These are phyloP conservation scores for Eristalis arbustorum DNA, from an alignment of 2,888 invertebrate species.

Conservation along the genomic window DNA sequence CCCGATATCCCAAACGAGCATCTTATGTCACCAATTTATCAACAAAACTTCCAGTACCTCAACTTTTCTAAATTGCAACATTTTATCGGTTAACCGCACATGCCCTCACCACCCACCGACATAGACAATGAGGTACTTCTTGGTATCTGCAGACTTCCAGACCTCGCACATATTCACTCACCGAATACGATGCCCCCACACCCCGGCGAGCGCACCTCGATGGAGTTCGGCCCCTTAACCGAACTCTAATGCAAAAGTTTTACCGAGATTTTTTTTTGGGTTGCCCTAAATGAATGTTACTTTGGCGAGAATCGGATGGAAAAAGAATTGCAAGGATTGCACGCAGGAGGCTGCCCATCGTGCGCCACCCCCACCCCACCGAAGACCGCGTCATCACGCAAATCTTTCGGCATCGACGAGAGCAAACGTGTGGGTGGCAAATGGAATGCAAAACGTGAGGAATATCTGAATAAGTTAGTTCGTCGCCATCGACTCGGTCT, in stretches of 20 bases:
- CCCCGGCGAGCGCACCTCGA: neutral
- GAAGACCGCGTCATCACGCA: constrained; percentile 7
- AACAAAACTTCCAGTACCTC: constrained; percentile 7
- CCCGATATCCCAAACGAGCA: neutral
- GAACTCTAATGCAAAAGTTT: constrained; percentile 52
- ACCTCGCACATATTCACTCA: constrained; percentile 35
- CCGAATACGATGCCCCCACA: constrained; percentile 25
- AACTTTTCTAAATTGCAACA: constrained; percentile 24
- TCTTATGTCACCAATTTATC: constrained; percentile 11
- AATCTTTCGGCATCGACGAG: constrained; percentile 1
- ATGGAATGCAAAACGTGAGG: constrained; percentile 62
- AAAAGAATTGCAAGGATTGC: constrained; percentile 32
- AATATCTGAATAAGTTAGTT: constrained; percentile 59
- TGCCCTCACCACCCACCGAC: neutral
- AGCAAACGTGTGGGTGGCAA: constrained; percentile 43
- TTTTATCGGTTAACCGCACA: constrained; percentile 44
- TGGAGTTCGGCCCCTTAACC: constrained; percentile 6
- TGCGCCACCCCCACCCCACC: neutral
- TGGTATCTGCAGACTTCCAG: constrained; percentile 2
- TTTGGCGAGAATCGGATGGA: constrained; percentile 5
- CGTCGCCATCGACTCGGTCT: constrained; percentile 42
- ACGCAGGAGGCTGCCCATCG: neutral
- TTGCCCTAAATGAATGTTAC: constrained; percentile 50
- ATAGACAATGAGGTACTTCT: constrained; percentile 46
- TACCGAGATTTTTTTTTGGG: constrained; percentile 3